phyloP scores from a whole-genome alignment of 2,888 invertebrate genomes.

The Euzophera pinguis region DNA sequence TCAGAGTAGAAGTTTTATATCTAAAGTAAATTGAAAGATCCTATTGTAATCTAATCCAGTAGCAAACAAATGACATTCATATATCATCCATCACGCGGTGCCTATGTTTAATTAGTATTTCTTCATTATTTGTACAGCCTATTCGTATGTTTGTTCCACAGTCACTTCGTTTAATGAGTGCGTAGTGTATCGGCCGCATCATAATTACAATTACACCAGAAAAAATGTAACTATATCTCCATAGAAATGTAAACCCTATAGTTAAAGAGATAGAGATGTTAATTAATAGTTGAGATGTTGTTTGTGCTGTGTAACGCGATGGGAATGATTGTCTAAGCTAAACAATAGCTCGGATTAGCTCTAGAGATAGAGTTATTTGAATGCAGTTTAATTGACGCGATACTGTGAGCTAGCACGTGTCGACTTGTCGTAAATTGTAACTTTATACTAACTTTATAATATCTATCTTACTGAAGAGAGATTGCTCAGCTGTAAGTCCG shows the following conservation, averaged over 20 bases:
- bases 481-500: too few species aligned
- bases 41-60: not conserved
- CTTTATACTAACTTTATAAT: too few species aligned
- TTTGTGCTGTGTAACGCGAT: slow-evolving; percentile 14
- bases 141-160: slow-evolving; percentile 50
- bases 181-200: slow-evolving; percentile 19
- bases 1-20: not conserved
- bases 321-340: slow-evolving; percentile 31
- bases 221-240: slow-evolving; percentile 3
- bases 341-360: slow-evolving; percentile 38
- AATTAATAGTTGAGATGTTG: not conserved
- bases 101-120: slow-evolving; percentile 6
- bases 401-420: not conserved
- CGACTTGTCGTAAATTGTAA: not conserved
- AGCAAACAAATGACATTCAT: slow-evolving; percentile 5
- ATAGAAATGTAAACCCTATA: not conserved
- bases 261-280: not conserved
- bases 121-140: slow-evolving; percentile 13
- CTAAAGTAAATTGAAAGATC: not conserved
- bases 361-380: slow-evolving; percentile 27
- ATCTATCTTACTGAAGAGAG: too few species aligned
- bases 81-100: not conserved
- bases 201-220: slow-evolving; percentile 17
- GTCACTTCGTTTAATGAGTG: slow-evolving; percentile 58
- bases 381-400: slow-evolving; percentile 25